These are phyloP conservation scores for Entomobrya multifasciata DNA, from an alignment of 2,888 invertebrate genomes.

Conservation along the genomic window DNA sequence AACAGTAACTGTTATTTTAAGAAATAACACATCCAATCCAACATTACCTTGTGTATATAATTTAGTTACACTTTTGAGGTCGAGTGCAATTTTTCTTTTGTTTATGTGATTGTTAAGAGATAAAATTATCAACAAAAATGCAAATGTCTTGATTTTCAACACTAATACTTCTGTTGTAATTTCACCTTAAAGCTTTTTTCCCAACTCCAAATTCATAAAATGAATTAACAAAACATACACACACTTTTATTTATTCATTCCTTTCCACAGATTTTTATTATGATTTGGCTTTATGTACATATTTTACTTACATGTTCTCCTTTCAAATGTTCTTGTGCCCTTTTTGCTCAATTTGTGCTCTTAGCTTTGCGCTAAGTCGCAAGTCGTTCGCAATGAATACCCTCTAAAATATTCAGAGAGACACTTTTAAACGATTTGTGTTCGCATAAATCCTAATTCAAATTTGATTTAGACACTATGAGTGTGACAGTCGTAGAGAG, in stretches of 20 bases:
- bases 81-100: no score
- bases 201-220: no score
- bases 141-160: no score
- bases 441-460: constrained; percentile 59
- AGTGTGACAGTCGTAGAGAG: constrained; percentile 44
- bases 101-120: no score
- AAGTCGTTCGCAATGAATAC: background rate
- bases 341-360: background rate
- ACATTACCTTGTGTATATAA: background rate
- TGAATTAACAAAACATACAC: no score
- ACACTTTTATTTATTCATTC: no score
- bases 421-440: constrained; percentile 61
- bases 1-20: background rate
- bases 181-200: no score
- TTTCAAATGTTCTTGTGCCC: background rate
- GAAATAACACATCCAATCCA: background rate
- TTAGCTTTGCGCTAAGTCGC: background rate
- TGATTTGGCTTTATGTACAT: background rate
- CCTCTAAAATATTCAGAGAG: constrained; percentile 42
- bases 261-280: background rate
- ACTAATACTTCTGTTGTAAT: no score
- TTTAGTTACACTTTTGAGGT: background rate
- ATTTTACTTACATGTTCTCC: background rate
- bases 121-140: no score
- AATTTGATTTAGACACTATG: constrained; percentile 58